Conservation (phyloP, 2,888 invertebrate species). For the Mythimna ferrago region DNA sequence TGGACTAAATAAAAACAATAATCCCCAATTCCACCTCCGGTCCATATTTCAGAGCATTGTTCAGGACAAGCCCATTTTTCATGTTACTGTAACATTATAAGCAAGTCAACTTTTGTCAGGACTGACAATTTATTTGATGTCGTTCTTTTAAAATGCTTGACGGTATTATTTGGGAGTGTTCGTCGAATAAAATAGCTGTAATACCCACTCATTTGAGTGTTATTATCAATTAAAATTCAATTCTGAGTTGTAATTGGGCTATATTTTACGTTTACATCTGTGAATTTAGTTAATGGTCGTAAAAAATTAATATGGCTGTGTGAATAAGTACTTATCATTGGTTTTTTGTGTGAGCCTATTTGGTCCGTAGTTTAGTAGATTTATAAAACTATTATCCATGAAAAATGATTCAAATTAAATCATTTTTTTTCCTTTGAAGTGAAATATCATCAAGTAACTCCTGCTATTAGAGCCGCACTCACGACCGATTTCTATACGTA, state of each 20-base stretch:
- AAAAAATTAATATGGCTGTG: slow-evolving; percentile 12
- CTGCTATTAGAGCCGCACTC: too few species aligned
- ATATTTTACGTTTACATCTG: slow-evolving; percentile 36
- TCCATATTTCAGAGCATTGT: slow-evolving; percentile 70
- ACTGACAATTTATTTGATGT: slow-evolving; percentile 64
- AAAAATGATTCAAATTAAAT: too few species aligned
- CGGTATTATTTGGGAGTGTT: slow-evolving; percentile 39
- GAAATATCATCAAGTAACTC: too few species aligned
- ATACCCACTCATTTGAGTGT: slow-evolving; percentile 41
- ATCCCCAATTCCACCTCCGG: slow-evolving; percentile 46
- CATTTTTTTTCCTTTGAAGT: too few species aligned
- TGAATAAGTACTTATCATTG: background rate
- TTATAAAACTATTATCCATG: background rate
- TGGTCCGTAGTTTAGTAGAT: background rate
- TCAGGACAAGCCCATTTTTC: slow-evolving; percentile 67
- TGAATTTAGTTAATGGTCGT: slow-evolving; percentile 1
- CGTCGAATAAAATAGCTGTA: slow-evolving; percentile 37
- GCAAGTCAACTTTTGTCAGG: slow-evolving; percentile 60
- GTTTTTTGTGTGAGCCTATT: too few species aligned
- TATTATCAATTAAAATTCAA: slow-evolving; percentile 52
- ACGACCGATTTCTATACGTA: too few species aligned
- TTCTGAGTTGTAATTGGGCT: slow-evolving; percentile 29
- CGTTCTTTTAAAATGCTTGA: slow-evolving; percentile 55
- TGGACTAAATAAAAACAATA: slow-evolving; percentile 60
- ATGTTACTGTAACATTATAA: slow-evolving; percentile 66